Percentiles rank a stretch among this genome's conserved stretches.
Conservation (phyloP, 2,888 invertebrate species). For the Phlogophora meticulosa region DNA sequence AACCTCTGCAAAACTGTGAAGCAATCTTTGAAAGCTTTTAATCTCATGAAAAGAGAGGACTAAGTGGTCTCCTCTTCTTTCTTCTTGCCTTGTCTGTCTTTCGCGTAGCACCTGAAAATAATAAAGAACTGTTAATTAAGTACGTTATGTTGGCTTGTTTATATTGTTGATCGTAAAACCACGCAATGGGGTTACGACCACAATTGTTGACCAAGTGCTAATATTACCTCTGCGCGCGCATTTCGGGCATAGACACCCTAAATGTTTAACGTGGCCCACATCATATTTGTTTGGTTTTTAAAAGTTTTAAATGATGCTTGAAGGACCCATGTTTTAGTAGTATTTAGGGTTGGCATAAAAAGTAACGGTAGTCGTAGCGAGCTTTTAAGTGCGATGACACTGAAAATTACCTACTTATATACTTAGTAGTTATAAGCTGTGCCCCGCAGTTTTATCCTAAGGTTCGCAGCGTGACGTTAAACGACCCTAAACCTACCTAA, state of each 20-base stretch:
- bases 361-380: not conserved
- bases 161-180: conserved; percentile 36
- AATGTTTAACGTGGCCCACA: conserved; percentile 42
- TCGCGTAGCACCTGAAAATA: not conserved
- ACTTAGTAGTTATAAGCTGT: no score
- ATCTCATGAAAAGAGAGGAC: not conserved
- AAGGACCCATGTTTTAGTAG: conserved; percentile 2
- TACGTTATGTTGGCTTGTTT: conserved; percentile 20
- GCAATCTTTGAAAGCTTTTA: no score
- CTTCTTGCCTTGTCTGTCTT: not conserved
- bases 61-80: not conserved
- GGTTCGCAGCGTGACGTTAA: no score
- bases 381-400: not conserved
- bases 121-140: conserved; percentile 4
- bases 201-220: conserved; percentile 44
- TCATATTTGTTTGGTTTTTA: conserved; percentile 5
- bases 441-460: no score
- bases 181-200: conserved; percentile 43
- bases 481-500: no score
- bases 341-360: conserved; percentile 27
- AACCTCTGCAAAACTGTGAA: no score
- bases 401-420: not conserved
- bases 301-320: conserved; percentile 25
- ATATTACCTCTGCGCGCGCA: conserved; percentile 43
- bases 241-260: conserved; percentile 28